A percentile compares a stretch with the other conserved stretches of the same genome.
These are phyloP conservation scores for Otus sunia DNA, from an alignment of 2,113 vertebrate species.

Conservation along the genomic window DNA sequence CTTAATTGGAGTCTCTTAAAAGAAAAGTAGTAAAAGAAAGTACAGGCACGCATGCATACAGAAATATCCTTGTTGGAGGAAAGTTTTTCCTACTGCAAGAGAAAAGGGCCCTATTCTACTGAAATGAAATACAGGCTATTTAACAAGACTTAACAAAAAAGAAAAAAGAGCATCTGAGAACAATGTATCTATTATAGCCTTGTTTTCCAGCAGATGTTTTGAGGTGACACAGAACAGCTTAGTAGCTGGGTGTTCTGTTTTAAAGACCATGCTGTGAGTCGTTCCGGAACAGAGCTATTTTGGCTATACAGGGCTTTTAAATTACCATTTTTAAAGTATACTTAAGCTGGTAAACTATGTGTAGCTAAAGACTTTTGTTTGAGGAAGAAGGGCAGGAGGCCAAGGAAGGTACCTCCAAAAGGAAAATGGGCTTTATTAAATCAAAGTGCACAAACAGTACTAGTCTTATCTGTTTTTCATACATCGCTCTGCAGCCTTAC, in stretches of 20 bases:
- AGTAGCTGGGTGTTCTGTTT: constrained; percentile 55
- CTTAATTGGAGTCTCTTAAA: neutral
- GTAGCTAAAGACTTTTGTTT: constrained; percentile 49
- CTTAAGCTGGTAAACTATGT: constrained; percentile 63
- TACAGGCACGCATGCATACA: neutral
- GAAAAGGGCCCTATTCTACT: constrained; percentile 49
- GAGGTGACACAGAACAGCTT: constrained; percentile 56
- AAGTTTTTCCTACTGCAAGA: constrained; percentile 39
- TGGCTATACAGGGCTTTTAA: constrained; percentile 55
- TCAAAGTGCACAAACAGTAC: neutral
- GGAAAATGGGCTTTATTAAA: constrained; percentile 57
- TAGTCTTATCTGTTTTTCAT: constrained; percentile 19
- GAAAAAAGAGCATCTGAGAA: constrained; percentile 9
- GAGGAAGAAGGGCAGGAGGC: neutral
- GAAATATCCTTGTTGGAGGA: constrained; percentile 1
- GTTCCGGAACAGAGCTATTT: constrained; percentile 65
- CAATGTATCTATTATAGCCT: constrained; percentile 66
- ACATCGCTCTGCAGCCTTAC: neutral
- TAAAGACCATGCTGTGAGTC: constrained; percentile 53
- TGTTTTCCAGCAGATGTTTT: constrained; percentile 69
- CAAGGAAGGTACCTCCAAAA: constrained; percentile 51
- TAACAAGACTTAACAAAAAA: constrained; percentile 39
- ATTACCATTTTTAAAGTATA: constrained; percentile 67
- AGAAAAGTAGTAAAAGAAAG: constrained; percentile 15
- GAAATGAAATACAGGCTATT: constrained; percentile 45